Conservation (phyloP, 1,140 invertebrate genomes). For the Chironomus tepperi region DNA sequence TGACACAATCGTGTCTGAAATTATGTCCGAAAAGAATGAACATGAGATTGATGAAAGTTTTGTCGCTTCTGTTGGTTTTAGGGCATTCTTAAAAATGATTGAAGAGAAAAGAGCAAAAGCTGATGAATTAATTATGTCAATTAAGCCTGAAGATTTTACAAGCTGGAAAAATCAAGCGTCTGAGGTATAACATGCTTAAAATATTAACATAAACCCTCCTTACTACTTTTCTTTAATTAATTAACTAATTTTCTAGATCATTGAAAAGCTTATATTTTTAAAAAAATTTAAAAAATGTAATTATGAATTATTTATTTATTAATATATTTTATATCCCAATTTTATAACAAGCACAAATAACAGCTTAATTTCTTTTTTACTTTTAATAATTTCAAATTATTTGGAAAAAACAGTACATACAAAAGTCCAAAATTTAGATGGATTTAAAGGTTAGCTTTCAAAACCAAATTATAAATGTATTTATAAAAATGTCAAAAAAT, state of each 20-base stretch:
- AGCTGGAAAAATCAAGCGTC: neutral
- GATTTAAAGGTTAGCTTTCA: neutral
- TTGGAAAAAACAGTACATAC: neutral
- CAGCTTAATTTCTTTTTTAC: neutral
- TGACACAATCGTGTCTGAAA: constrained; percentile 66
- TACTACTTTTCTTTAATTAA: constrained; percentile 23
- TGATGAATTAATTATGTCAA: constrained; percentile 48
- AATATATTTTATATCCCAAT: neutral
- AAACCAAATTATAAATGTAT: neutral
- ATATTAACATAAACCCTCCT: neutral
- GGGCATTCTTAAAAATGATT: constrained; percentile 75
- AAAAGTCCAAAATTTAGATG: neutral
- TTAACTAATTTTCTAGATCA: neutral
- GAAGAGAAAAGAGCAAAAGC: constrained; percentile 50
- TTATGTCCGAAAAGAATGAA: constrained; percentile 63
- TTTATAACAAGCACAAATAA: neutral
- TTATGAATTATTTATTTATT: neutral
- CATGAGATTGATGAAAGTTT: constrained; percentile 62
- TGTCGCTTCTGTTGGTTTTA: constrained; percentile 67
- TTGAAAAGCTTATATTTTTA: neutral
- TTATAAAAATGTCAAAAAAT: neutral
- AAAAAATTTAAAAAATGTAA: neutral
- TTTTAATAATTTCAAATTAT: neutral
- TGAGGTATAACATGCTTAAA: neutral
- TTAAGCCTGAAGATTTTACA: constrained; percentile 37